Base-by-base conservation (phyloP, 2,797 vertebrate genomes). In the Anomalospiza imberbis region DNA sequence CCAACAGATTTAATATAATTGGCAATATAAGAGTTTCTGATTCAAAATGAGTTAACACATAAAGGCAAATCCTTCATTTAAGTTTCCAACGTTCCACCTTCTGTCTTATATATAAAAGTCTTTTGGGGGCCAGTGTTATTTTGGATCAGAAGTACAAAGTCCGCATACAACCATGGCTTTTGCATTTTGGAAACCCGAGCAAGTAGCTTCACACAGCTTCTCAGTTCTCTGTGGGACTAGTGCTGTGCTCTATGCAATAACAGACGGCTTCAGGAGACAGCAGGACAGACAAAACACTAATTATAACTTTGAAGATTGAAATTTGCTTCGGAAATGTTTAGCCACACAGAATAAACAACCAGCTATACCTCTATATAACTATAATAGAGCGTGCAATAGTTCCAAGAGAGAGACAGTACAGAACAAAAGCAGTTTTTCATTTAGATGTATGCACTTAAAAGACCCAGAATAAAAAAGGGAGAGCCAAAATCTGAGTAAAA, bases 1-100 rank as follows among this genome's bases (percentile, higher is more conserved):
- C 31, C 17, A 74, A 88, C 36, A 72, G 62, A 66, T 91, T 92
- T 84, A 81, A 57, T 71, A 51, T 60, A 88, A 60, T 28, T 83
- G 61, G 12, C 44, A 74, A 53, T 50, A 32, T 42, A 61, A 62
- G 40, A 21, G 40, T 72, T 78, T 34, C 36, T 62, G n/a, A 65
- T 88, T 90, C 71, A 78, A 86, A 88, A 29, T 58, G 12, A 61
- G 38, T 73, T 67, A 67, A 77, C 68, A 42, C 16, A 34, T 53
- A 50, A 65, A 45, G 24, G 9, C 29, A 89, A 93, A 71, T 32
- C 12, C 19, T 48, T 80, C 9, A 65, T 47, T 91, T 65, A 51
- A 5, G 8, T 76, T 86, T 79, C 62, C 45, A 84, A 15, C 12
- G 16, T 73, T 86, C 67, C 58, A 17, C 17, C 40, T 70, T 25